Evolutionary conservation across 2,797 vertebrate species (phyloP).

Genomic region (Limosa lapponica): DNA sequence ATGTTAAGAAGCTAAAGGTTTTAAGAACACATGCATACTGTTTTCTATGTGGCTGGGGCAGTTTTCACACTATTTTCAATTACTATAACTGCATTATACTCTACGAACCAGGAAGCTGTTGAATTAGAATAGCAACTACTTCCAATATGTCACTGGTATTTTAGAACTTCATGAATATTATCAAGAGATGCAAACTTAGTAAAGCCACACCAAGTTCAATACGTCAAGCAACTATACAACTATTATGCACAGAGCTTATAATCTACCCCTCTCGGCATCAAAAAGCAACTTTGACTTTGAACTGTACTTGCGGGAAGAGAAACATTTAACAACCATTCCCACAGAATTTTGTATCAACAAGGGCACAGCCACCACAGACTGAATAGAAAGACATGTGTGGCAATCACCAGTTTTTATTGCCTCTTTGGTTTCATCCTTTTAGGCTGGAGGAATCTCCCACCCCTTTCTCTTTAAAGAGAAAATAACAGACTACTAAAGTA

Average conservation of each 20-base stretch:
- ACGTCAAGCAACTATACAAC: background rate
- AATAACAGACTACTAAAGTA: background rate
- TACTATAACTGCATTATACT: background rate
- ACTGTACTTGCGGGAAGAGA: background rate
- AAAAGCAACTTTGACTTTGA: conserved; percentile 37
- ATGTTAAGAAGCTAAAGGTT: conserved; percentile 3
- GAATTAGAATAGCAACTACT: background rate
- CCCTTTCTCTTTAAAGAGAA: background rate
- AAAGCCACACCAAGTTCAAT: background rate
- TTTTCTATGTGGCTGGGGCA: background rate
- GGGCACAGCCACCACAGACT: background rate
- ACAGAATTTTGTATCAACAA: background rate
- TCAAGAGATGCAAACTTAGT: background rate
- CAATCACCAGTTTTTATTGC: background rate
- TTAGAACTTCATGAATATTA: background rate
- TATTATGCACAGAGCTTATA: background rate
- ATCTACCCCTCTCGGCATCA: background rate
- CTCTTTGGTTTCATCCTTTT: background rate
- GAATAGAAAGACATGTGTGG: background rate
- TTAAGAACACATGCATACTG: background rate
- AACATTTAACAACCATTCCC: background rate
- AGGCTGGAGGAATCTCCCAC: background rate
- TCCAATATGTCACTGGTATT: background rate
- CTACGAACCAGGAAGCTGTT: background rate
- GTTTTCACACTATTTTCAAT: background rate